Conservation (phyloP, 2,113 vertebrate genomes). For the Plectropomus leopardus region DNA sequence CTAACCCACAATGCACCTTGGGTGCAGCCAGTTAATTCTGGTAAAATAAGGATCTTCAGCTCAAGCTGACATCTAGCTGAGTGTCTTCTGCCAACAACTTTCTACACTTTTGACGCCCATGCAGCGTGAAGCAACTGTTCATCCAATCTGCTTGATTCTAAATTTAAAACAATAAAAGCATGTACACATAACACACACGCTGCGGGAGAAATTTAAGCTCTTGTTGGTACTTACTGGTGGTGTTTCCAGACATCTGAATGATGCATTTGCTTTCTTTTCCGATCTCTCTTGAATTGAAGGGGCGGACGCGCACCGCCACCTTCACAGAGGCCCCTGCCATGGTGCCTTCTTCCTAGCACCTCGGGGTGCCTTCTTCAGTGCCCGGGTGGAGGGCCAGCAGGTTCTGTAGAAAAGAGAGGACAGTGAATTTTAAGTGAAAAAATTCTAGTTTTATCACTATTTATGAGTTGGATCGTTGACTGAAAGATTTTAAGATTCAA, state of each 20-base stretch:
- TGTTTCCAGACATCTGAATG: slow-evolving; percentile 98
- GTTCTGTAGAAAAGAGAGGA: slow-evolving; percentile 38
- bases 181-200: background rate
- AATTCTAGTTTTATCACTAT: background rate
- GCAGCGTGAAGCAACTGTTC: background rate
- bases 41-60: background rate
- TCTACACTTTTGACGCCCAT: background rate
- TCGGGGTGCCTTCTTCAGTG: slow-evolving; percentile 42
- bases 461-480: background rate
- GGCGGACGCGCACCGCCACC: slow-evolving; percentile 97
- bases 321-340: slow-evolving; percentile 98
- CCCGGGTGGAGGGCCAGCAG: slow-evolving; percentile 34
- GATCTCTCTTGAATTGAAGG: slow-evolving; percentile 97
- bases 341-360: slow-evolving; percentile 67
- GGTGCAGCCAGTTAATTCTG: background rate
- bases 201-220: background rate
- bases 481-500: background rate
- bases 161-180: background rate
- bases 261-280: slow-evolving; percentile 97
- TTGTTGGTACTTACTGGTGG: slow-evolving; percentile 92
- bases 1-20: too few relatives aligned
- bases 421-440: background rate
- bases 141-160: background rate
- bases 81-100: background rate
- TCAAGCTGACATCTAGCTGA: background rate